Percentiles rank a stretch among this genome's conserved stretches.
These are phyloP conservation scores for Batillaria attramentaria DNA, from an alignment of 1,140 invertebrate genomes.

Conservation along the genomic window DNA sequence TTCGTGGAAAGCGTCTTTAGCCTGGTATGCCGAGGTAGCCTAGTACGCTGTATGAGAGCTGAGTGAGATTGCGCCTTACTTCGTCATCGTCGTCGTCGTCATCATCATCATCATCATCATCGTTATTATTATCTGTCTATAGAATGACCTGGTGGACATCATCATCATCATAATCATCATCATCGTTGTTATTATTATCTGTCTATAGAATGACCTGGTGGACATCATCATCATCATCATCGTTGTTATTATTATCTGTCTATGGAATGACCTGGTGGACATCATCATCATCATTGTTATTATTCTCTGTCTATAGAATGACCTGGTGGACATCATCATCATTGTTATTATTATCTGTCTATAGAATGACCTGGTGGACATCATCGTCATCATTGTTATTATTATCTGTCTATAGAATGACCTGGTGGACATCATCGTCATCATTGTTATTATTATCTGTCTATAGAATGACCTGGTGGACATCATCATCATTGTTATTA, in stretches of 20 bases:
- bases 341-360: too few species aligned
- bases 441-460: too few species aligned
- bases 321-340: constrained; percentile 63
- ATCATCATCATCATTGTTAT: constrained; percentile 52
- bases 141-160: background rate
- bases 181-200: background rate
- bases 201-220: constrained; percentile 61
- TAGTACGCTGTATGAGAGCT: background rate
- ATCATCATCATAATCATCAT: background rate
- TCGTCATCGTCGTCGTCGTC: background rate
- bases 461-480: constrained; percentile 65
- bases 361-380: constrained; percentile 65
- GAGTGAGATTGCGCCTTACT: background rate
- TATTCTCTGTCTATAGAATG: constrained; percentile 58
- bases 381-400: too few species aligned
- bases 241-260: too few species aligned
- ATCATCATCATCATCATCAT: background rate
- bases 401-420: constrained; percentile 57
- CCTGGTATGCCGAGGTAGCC: background rate
- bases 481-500: constrained; percentile 53
- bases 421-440: constrained; percentile 63
- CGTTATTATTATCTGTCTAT: background rate
- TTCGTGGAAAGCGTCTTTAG: background rate
- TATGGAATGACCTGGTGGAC: constrained; percentile 64
- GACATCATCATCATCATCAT: constrained; percentile 58